Evolutionary conservation across 1,140 invertebrate genomes (phyloP).

Genomic region (Drosophila tani): DNA sequence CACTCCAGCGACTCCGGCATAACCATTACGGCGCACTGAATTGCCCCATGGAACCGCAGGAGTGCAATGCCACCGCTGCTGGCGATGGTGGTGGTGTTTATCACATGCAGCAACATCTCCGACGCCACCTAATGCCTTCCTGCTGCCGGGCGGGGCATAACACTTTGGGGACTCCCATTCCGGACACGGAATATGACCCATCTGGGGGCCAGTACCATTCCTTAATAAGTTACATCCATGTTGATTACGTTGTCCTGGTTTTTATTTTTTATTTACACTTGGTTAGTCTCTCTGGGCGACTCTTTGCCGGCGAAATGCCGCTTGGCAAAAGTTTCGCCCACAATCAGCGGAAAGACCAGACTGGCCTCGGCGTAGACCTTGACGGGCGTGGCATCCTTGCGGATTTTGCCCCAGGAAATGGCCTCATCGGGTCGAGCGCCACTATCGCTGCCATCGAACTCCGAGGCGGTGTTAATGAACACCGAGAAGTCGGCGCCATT

Average conservation of each 20-base stretch:
- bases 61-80: constrained; percentile 34
- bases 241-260: constrained; percentile 40
- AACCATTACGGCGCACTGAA: constrained; percentile 47
- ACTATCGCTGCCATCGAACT: constrained; percentile 99
- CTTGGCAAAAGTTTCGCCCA: constrained; percentile 97
- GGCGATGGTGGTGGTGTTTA: constrained; percentile 46
- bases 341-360: constrained; percentile 96
- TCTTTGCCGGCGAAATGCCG: constrained; percentile 64
- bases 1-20: constrained; percentile 38
- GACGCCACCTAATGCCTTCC: constrained; percentile 63
- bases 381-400: constrained; percentile 94
- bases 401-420: constrained; percentile 99
- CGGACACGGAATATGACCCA: constrained; percentile 25
- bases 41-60: constrained; percentile 36
- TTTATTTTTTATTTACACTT: constrained; percentile 55
- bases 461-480: constrained; percentile 98
- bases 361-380: constrained; percentile 99
- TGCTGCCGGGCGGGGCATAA: constrained; percentile 38
- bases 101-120: constrained; percentile 57
- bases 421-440: constrained; percentile 99
- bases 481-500: constrained; percentile 99
- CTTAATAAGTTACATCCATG: constrained; percentile 42
- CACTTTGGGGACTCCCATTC: constrained; percentile 56
- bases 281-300: constrained; percentile 12
- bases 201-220: constrained; percentile 21